A percentile compares a stretch with the other conserved stretches of the same genome.
Evolutionary conservation across 2,888 invertebrate species (phyloP).

Genomic region (Crossocerus cetratus): DNA sequence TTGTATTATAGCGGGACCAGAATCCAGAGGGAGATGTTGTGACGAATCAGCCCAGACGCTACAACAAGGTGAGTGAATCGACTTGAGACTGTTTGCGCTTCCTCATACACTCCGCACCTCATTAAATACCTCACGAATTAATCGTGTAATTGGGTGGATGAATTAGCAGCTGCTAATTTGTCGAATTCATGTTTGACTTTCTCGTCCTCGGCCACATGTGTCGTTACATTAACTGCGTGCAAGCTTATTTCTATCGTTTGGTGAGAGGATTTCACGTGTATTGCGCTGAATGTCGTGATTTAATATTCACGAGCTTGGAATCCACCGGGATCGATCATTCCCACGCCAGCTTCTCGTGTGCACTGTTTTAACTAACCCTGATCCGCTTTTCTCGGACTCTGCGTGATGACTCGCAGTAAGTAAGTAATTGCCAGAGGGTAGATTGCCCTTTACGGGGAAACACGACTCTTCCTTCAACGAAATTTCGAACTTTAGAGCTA

Average conservation of each 20-base stretch:
- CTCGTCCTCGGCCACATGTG: no score
- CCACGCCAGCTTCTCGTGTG: conserved; percentile 25
- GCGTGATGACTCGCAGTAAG: conserved; percentile 14
- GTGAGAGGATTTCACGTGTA: no score
- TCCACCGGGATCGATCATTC: conserved; percentile 13
- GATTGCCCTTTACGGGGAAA: no score
- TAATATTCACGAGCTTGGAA: conserved; percentile 5
- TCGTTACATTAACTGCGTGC: no score
- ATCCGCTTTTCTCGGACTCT: neutral
- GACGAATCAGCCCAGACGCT: conserved; percentile 73
- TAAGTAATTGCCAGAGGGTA: no score
- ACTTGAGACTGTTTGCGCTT: conserved; percentile 37
- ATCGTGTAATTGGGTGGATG: no score
- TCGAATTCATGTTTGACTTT: neutral
- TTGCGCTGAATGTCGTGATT: neutral
- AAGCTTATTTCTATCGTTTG: no score
- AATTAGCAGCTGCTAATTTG: no score
- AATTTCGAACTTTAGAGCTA: no score
- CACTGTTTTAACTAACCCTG: conserved; percentile 9
- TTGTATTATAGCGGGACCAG: conserved; percentile 76
- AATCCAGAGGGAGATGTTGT: conserved; percentile 72
- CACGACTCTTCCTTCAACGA: no score
- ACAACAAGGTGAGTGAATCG: conserved; percentile 68
- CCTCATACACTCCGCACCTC: conserved; percentile 28
- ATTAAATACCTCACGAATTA: no score